phyloP scores from a whole-genome alignment of 2,888 invertebrate genomes.

The Aphrophora alni region DNA sequence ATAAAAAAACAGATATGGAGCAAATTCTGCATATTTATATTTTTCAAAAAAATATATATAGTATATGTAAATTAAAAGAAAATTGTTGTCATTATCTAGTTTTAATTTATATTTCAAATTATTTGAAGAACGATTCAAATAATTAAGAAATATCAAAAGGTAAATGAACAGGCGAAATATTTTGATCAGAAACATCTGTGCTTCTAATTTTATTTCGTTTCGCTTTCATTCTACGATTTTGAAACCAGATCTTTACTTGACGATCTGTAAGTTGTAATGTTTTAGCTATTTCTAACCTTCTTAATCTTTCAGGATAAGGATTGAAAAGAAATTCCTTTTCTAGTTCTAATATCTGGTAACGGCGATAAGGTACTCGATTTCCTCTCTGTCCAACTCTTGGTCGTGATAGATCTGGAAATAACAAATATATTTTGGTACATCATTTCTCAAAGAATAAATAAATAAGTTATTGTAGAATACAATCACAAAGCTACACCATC shows the following conservation, averaged over 20 bases:
- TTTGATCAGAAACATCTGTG: not conserved
- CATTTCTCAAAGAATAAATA: not conserved
- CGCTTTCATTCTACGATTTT: conserved; percentile 51
- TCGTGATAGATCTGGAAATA: conserved; percentile 25
- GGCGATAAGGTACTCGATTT: conserved; percentile 48
- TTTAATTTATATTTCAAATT: not conserved
- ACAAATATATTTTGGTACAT: not conserved
- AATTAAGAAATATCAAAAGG: conserved; percentile 6
- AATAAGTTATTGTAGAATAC: too few relatives aligned
- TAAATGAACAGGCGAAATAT: not conserved
- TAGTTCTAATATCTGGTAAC: conserved; percentile 48
- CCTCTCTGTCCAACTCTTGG: conserved; percentile 44
- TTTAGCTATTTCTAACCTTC: conserved; percentile 47
- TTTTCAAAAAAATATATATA: too few relatives aligned
- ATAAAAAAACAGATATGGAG: too few relatives aligned
- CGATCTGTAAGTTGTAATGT: conserved; percentile 46
- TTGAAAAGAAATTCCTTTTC: conserved; percentile 49
- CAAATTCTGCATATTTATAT: too few relatives aligned
- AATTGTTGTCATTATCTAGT: too few relatives aligned
- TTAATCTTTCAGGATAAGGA: conserved; percentile 47
- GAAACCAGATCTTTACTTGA: conserved; percentile 52
- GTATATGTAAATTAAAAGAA: too few relatives aligned
- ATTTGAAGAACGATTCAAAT: not conserved
- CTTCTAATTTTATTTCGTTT: conserved; percentile 37
- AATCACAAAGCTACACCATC: not conserved